phyloP scores from a whole-genome alignment of 2,888 invertebrate species.

The Watsonalla binaria region DNA sequence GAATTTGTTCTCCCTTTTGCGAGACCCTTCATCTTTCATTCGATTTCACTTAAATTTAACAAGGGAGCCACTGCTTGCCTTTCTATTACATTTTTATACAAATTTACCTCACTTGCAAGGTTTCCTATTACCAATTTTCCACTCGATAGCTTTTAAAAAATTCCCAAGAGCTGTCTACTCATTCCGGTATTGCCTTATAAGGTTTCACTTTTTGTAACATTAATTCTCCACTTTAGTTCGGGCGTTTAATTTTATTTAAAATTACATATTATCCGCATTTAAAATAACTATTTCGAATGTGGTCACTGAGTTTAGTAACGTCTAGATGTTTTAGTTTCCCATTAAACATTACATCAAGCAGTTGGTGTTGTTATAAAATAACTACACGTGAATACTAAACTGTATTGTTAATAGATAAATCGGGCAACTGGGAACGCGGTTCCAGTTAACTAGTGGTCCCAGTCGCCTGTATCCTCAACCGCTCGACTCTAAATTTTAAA shows the following conservation, averaged over 20 bases:
- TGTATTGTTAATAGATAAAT: slow-evolving; percentile 37
- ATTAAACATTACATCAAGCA: slow-evolving; percentile 39
- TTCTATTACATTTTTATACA: background rate
- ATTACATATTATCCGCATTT: too few relatives aligned
- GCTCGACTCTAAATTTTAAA: slow-evolving; percentile 44
- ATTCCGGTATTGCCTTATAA: too few relatives aligned
- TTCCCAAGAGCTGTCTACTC: background rate
- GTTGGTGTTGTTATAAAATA: slow-evolving; percentile 15
- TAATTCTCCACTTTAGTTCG: too few relatives aligned
- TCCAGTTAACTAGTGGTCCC: too few relatives aligned
- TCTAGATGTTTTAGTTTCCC: slow-evolving; percentile 63
- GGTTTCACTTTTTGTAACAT: too few relatives aligned
- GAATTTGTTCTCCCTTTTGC: too few relatives aligned
- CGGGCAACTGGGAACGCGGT: too few relatives aligned
- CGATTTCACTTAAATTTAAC: background rate
- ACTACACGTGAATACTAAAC: slow-evolving; percentile 12
- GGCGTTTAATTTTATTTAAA: background rate
- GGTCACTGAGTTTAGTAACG: too few relatives aligned
- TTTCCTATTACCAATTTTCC: background rate
- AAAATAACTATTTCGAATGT: background rate
- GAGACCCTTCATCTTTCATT: background rate
- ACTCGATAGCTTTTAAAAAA: background rate
- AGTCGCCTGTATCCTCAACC: too few relatives aligned
- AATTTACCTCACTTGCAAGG: background rate
- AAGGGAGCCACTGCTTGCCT: background rate